A percentile compares a stretch with the other conserved stretches of the same genome.
Conservation (phyloP, 2,888 invertebrate genomes). For the Pterostichus madidus region DNA sequence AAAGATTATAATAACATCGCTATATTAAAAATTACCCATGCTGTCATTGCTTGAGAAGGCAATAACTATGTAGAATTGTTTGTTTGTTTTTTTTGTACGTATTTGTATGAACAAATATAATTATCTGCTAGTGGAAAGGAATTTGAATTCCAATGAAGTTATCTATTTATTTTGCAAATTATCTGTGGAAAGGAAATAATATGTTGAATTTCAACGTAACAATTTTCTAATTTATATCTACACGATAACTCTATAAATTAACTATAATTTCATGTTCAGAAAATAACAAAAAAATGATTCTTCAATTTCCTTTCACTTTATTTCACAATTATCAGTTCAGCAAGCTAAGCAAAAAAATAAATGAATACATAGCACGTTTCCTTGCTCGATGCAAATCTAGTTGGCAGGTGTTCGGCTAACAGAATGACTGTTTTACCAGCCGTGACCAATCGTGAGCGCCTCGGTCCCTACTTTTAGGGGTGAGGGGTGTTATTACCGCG, state of each 20-base stretch:
- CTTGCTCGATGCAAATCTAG: conserved; percentile 50
- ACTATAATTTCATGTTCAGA: background rate
- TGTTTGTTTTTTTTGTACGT: background rate
- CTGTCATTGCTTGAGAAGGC: too few species aligned
- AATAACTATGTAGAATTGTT: background rate
- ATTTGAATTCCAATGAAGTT: conserved; percentile 15
- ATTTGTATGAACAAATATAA: background rate
- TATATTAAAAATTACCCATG: too few species aligned
- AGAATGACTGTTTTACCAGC: conserved; percentile 43
- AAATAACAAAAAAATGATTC: background rate
- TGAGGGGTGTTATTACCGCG: conserved; percentile 13
- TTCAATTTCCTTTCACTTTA: conserved; percentile 36
- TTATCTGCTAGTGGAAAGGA: conserved; percentile 35
- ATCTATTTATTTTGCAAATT: conserved; percentile 36
- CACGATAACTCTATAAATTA: conserved; percentile 39
- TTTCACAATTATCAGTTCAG: conserved; percentile 40
- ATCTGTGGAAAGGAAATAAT: conserved; percentile 3
- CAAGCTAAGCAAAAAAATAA: conserved; percentile 37
- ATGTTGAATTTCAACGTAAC: background rate
- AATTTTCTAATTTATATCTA: conserved; percentile 33
- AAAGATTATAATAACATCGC: too few species aligned
- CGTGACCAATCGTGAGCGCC: conserved; percentile 45
- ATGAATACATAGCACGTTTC: conserved; percentile 49
- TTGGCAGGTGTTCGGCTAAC: conserved; percentile 40
- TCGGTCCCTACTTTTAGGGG: background rate